These are phyloP conservation scores for Thereva unica DNA, from an alignment of 2,888 invertebrate species.

Conservation along the genomic window DNA sequence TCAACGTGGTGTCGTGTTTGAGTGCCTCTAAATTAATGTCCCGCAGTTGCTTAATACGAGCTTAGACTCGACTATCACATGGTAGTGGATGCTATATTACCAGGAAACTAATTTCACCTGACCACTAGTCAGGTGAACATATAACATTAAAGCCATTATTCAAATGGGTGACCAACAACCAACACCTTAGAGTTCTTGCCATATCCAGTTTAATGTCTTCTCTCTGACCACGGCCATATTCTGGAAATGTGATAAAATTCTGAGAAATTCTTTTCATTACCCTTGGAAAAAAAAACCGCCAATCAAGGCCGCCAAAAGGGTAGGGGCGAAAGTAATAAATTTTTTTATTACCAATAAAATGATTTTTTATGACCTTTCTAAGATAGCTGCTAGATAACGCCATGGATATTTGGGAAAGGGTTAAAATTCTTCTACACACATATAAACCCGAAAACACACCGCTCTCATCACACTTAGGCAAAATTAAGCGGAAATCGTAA, in stretches of 20 bases:
- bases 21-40: slow-evolving; percentile 30
- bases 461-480: too few relatives aligned
- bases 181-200: too few relatives aligned
- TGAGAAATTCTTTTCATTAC: too few relatives aligned
- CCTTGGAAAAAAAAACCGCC: not conserved
- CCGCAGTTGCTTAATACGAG: slow-evolving; percentile 16
- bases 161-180: too few relatives aligned
- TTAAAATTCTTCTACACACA: too few relatives aligned
- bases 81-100: slow-evolving; percentile 16
- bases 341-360: not conserved
- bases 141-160: not conserved
- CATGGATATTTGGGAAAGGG: too few relatives aligned
- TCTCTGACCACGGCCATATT: too few relatives aligned
- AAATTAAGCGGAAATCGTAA: not conserved
- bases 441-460: too few relatives aligned
- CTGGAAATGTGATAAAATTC: too few relatives aligned
- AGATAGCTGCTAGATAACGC: too few relatives aligned
- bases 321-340: not conserved
- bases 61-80: slow-evolving; percentile 20
- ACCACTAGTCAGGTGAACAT: slow-evolving; percentile 9
- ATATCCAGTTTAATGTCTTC: too few relatives aligned
- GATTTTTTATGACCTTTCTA: not conserved
- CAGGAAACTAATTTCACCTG: slow-evolving; percentile 20
- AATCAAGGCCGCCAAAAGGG: not conserved
- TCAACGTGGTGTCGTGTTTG: slow-evolving; percentile 1